Base-by-base conservation (phyloP, 2,888 invertebrate genomes). In the Apamea monoglypha region DNA sequence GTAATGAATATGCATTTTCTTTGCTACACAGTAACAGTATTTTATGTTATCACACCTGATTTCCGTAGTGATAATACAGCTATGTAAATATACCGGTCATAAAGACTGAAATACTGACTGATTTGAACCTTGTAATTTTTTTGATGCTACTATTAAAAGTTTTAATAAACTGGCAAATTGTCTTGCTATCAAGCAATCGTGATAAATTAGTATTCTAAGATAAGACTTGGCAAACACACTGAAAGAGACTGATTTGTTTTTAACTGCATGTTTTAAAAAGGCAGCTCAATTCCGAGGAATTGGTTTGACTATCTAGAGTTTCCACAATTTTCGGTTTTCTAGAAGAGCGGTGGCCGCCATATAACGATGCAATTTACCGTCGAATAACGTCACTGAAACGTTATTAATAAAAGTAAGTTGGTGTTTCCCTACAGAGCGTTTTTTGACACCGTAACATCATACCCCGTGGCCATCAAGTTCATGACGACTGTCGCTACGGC, bases 1-100 rank as follows among this genome's bases (percentile, higher is more conserved):
- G n/a, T n/a, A 77, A 79, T 85, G 72, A 82, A 29, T 63, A 79
- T 85, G 67, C 72, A 72, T 73, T 69, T 80, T 72, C 47, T 69
- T 72, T 53, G 12, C 32, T 47, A 56, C 10, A 32, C 18, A 14
- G 53, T 71, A 40, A 21, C 44, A 16, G 61, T 32, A 64, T 76
- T 47, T 69, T 63, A 14, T 84, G 44, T 74, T 84, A 73, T 66
- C 84, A 80, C 83, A 74, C 32, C 32, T 80, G 80, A 63, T 81
- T 74, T 68, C 40, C 29, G 25, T 56, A 69, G 40, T 63, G 67
- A 44, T 59, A 47, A 66, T 25, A 25, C 56, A 56, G 56, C 25
- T 56, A 4, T 56, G 25, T 25, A 56, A 56, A 56, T 56, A 25
- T 25, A 56, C 56, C 25, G 25, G 4, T 56, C 4, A 56, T 56